Evolutionary conservation across 1,140 invertebrate genomes (phyloP).

Genomic region (Aphaenogaster ashmeadi): DNA sequence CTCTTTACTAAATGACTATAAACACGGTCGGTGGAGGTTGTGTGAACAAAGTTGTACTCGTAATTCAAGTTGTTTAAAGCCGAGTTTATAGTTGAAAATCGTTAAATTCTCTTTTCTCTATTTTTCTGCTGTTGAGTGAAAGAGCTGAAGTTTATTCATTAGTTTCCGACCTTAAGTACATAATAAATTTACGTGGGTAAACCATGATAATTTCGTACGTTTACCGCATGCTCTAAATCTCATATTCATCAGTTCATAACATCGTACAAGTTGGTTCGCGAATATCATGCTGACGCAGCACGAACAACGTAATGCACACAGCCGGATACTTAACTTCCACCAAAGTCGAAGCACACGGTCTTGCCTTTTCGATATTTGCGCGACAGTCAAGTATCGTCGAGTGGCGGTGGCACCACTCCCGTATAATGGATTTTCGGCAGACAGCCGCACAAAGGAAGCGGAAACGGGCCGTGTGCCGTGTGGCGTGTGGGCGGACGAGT

Average conservation of each 20-base stretch:
- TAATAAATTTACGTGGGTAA: slow-evolving; percentile 35
- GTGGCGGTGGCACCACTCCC: slow-evolving; percentile 4
- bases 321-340: slow-evolving; percentile 28
- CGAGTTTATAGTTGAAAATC: slow-evolving; percentile 6
- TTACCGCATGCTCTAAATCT: not conserved
- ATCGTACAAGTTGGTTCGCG: not conserved
- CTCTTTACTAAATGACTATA: slow-evolving; percentile 8
- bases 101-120: not conserved
- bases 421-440: slow-evolving; percentile 45
- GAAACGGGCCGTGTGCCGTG: slow-evolving; percentile 38
- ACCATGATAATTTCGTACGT: slow-evolving; percentile 38
- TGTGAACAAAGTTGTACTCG: slow-evolving; percentile 7
- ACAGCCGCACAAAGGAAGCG: slow-evolving; percentile 11
- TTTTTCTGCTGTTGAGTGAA: slow-evolving; percentile 25
- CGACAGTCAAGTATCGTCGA: slow-evolving; percentile 44
- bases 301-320: slow-evolving; percentile 10
- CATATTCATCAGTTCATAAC: slow-evolving; percentile 26
- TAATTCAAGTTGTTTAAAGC: slow-evolving; percentile 27
- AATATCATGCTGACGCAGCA: slow-evolving; percentile 32
- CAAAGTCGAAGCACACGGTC: not conserved
- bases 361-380: slow-evolving; percentile 52
- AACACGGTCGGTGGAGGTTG: not conserved
- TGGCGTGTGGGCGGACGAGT: slow-evolving; percentile 7
- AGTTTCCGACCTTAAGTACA: slow-evolving; percentile 7
- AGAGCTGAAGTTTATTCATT: slow-evolving; percentile 41